Conservation (phyloP, 2,113 vertebrate species). For the Carollia perspicillata region DNA sequence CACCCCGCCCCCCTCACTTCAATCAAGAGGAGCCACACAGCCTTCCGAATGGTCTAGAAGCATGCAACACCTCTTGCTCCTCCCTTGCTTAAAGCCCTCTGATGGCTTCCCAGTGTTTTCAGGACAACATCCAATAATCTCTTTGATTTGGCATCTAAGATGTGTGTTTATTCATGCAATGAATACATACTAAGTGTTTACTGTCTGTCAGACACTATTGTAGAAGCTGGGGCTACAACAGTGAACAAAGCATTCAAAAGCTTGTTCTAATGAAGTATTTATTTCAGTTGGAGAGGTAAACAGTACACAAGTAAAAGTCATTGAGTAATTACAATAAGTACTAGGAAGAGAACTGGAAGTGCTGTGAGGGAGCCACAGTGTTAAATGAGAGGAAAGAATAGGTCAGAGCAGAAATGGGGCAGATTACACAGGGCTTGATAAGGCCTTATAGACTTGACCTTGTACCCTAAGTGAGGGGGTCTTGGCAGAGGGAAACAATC, state of each 20-base stretch:
- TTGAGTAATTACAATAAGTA: not conserved
- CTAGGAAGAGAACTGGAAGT: not conserved
- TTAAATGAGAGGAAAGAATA: not conserved
- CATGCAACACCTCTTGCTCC: not conserved
- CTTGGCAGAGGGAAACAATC: not conserved
- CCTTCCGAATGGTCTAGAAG: not conserved
- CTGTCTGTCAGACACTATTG: not conserved
- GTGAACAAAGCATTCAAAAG: not conserved
- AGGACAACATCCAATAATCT: not conserved
- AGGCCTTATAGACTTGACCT: not conserved
- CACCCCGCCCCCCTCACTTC: not conserved
- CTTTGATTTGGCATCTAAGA: not conserved
- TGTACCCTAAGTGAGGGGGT: not conserved
- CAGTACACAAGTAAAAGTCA: not conserved
- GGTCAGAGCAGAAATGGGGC: not conserved
- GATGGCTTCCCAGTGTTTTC: not conserved
- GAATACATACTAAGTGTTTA: not conserved
- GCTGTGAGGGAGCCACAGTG: not conserved
- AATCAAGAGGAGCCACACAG: not conserved
- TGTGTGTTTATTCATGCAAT: not conserved
- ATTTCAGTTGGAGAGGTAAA: not conserved
- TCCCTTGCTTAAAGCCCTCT: not conserved
- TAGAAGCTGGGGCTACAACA: not conserved
- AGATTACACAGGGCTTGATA: not conserved
- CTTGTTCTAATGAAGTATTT: not conserved